A percentile compares a stretch with the other conserved stretches of the same genome.
Conservation (phyloP, 2,797 vertebrate genomes). For the Epinephelus coioides region DNA sequence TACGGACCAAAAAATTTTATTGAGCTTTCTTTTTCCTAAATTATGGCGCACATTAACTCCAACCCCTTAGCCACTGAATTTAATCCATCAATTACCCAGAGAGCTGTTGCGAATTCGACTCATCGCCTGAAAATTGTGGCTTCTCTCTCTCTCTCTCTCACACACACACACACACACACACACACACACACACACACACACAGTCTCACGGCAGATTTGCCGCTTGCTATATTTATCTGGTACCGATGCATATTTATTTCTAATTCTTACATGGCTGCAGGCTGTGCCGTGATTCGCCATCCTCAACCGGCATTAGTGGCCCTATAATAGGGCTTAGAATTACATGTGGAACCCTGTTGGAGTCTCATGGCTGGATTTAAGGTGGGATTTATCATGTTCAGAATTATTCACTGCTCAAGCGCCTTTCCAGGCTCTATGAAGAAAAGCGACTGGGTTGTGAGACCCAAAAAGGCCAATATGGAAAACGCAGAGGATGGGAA, state of each 20-base stretch:
- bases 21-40: conserved; percentile 82
- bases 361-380: conserved; percentile 87
- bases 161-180: conserved; percentile 25
- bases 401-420: conserved; percentile 86
- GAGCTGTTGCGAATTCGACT: conserved; percentile 86
- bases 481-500: conserved; percentile 71
- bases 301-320: conserved; percentile 87
- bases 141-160: conserved; percentile 56
- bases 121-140: conserved; percentile 84
- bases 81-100: conserved; percentile 89
- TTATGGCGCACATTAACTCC: conserved; percentile 84
- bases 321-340: conserved; percentile 89
- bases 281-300: conserved; percentile 88
- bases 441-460: conserved; percentile 76
- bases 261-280: conserved; percentile 90
- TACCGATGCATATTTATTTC: conserved; percentile 90
- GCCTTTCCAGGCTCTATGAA: conserved; percentile 80
- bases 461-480: conserved; percentile 80
- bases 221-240: conserved; percentile 89
- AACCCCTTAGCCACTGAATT: conserved; percentile 85
- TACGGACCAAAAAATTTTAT: conserved; percentile 74
- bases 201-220: conserved; percentile 86
- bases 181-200: conserved; percentile 60
- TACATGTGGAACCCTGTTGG: conserved; percentile 88
- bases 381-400: conserved; percentile 88